Conservation (phyloP, 2,888 invertebrate species). For the Julus scanicus region DNA sequence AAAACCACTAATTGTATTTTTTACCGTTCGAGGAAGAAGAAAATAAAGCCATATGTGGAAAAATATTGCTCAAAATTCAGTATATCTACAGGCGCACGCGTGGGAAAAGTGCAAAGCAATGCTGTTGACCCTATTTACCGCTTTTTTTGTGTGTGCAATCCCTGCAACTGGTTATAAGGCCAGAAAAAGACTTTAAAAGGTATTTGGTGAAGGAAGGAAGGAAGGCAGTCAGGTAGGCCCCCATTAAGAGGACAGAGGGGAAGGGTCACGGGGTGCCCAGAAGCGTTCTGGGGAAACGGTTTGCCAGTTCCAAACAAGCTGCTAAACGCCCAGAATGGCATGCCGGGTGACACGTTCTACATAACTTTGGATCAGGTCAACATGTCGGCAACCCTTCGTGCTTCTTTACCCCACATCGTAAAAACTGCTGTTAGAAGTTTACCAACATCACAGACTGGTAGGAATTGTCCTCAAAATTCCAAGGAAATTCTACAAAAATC, state of each 20-base stretch:
- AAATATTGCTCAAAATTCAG: not conserved
- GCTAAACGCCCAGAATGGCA: conserved; percentile 4
- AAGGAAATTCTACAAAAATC: not conserved
- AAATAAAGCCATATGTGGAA: not conserved
- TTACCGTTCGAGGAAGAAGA: not conserved
- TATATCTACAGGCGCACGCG: not conserved
- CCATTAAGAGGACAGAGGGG: conserved; percentile 34
- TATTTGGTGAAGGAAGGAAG: conserved; percentile 4
- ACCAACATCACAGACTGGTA: not conserved
- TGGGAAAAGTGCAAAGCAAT: not conserved
- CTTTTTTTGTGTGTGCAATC: not conserved
- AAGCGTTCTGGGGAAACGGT: not conserved
- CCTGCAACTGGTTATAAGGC: conserved; percentile 20
- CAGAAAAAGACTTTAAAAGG: conserved; percentile 36
- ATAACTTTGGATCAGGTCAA: conserved; percentile 42
- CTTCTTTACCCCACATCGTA: not conserved
- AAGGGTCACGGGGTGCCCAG: conserved; percentile 45
- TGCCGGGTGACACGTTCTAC: conserved; percentile 26
- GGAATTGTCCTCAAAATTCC: conserved; percentile 8
- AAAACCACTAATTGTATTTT: not conserved
- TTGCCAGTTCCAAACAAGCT: conserved; percentile 18
- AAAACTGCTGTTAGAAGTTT: not conserved
- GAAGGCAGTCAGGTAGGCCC: not conserved
- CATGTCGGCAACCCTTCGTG: not conserved
- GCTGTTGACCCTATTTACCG: conserved; percentile 30